phyloP scores from a whole-genome alignment of 1,140 invertebrate species.

The Drosophila sp. region DNA sequence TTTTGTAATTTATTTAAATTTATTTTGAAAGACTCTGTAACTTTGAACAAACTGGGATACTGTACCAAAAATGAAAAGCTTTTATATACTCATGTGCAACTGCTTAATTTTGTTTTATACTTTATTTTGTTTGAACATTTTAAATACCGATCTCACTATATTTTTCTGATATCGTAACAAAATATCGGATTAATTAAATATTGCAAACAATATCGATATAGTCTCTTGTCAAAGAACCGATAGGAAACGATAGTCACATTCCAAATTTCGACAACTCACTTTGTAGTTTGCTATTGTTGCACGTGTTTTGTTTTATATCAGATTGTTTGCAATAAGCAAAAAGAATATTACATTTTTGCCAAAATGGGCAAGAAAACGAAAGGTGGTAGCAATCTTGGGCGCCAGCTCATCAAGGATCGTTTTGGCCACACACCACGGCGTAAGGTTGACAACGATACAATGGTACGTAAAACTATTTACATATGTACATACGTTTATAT shows the following conservation, averaged over 20 bases:
- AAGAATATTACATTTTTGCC: conserved; percentile 1
- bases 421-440: conserved; percentile 87
- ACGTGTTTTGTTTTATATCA: conserved; percentile 30
- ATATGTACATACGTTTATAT: too few species aligned
- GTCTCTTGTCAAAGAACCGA: background rate
- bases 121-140: conserved; percentile 1
- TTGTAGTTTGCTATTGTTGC: conserved; percentile 7
- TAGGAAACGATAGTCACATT: background rate
- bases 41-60: conserved; percentile 50
- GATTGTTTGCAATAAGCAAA: background rate
- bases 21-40: conserved; percentile 27
- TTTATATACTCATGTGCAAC: conserved; percentile 15
- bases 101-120: background rate
- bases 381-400: conserved; percentile 86
- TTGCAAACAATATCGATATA: background rate
- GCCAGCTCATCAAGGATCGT: conserved; percentile 91
- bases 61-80: conserved; percentile 40
- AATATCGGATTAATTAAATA: background rate
- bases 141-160: conserved; percentile 21
- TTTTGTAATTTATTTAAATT: conserved; percentile 20
- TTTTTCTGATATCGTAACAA: background rate
- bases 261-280: conserved; percentile 9
- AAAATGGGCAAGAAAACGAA: conserved; percentile 78
- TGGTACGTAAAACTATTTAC: conserved; percentile 84
- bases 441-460: conserved; percentile 87